Base-by-base conservation (phyloP, 2,888 invertebrate species). In the Empis stercorea region DNA sequence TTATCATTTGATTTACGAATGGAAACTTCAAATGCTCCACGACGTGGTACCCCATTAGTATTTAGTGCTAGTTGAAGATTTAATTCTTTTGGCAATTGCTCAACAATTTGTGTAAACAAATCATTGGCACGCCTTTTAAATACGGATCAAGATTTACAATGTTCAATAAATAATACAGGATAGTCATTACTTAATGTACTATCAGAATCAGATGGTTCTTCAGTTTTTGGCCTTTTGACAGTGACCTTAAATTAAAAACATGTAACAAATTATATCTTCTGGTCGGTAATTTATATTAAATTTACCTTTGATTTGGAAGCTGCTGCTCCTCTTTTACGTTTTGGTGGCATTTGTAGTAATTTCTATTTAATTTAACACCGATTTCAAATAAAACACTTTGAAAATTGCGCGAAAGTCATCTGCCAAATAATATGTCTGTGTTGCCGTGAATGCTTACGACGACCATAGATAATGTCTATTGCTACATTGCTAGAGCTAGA, bases 61-160 rank as follows among this genome's bases (percentile, higher is more conserved):
- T 66, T 66, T 2, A 66, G 57, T 32, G 51, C 48, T 2, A 60
- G 52, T 38, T 58, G 57, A 3, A 56, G 38, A 23, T 51, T 42
- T 15, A 27, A n/a, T 7, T 30, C 10, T 15, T 41, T 16, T 10
- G 50, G 55, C 23, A 64, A 44, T 15, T 55, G 53, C 32, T 57
- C 52, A 20, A 52, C 45, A 38, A 65, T 50, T 17, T 55, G 44
- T 11, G 44, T 45, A 30, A 46, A 50, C 48, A 67, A 52, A 46
- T 61, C 60, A 47, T 59, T 55, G 43, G 67, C 66, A 48, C 66
- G 66, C 38, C 63, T 58, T 44, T 62, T 61, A 51, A 66, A 67
- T 15, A 65, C 64, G 41, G 57, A 59, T 63, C 66, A 67, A 50
- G 63, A 63, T n/a, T 63, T 62, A 38, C 66, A 67, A 49, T 66